Evolutionary conservation across 1,140 invertebrate genomes (phyloP).

Genomic region (Brachionus plicatilis): DNA sequence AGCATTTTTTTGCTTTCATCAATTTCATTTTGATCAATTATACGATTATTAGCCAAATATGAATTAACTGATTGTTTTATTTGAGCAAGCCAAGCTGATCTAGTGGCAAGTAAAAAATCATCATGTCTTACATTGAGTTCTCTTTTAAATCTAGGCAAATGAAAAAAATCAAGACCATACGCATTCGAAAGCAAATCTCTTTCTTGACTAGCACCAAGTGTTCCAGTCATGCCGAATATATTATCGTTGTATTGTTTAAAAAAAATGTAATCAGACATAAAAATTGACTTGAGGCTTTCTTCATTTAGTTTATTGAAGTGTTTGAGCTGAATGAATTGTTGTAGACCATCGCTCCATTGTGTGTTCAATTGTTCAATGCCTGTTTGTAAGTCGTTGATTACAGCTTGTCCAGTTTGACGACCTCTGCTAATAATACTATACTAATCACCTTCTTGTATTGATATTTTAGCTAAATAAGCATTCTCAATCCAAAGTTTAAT

Average conservation of each 20-base stretch:
- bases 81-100: neutral
- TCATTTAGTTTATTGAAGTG: neutral
- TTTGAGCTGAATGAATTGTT: slow-evolving; percentile 35
- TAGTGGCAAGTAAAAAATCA: neutral
- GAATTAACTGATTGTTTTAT: neutral
- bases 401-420: neutral
- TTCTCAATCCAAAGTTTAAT: neutral
- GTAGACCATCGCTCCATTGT: slow-evolving; percentile 28
- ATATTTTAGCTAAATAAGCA: neutral
- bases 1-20: neutral
- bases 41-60: neutral
- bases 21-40: neutral
- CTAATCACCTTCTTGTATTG: neutral
- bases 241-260: neutral
- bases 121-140: neutral
- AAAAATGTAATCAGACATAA: neutral
- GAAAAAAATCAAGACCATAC: neutral
- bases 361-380: slow-evolving; percentile 8
- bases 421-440: neutral
- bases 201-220: neutral
- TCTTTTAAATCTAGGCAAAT: neutral
- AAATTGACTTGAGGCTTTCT: slow-evolving; percentile 13
- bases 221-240: neutral
- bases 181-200: neutral
- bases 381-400: neutral